Evolutionary conservation across 2,113 vertebrate species (phyloP).

Genomic region (Leuciscus idus): DNA sequence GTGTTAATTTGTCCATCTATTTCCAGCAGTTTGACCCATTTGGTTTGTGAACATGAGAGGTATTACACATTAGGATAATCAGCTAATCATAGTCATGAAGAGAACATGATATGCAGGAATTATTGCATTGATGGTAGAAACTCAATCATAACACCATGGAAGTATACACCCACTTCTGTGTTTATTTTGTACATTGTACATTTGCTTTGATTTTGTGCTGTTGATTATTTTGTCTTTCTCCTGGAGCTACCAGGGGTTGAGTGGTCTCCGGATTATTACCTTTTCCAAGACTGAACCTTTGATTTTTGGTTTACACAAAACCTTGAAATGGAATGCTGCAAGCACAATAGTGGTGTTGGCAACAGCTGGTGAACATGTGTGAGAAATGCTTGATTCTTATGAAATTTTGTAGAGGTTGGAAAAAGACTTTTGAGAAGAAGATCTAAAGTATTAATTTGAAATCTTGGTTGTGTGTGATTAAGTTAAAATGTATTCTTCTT

Average conservation of each 20-base stretch:
- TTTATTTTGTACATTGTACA: no score
- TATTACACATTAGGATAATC: not conserved
- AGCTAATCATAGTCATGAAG: not conserved
- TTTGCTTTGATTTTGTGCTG: no score
- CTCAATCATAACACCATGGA: not conserved
- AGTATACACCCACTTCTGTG: not conserved
- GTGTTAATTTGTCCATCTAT: not conserved
- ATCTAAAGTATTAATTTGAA: not conserved
- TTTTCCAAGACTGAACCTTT: not conserved
- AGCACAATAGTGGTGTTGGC: not conserved
- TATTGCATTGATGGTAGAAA: not conserved
- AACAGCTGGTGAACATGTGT: slow-evolving; percentile 1
- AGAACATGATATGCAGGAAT: not conserved
- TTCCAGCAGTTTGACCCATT: not conserved
- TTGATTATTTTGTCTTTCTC: no score
- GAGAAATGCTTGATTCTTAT: not conserved
- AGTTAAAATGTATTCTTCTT: not conserved
- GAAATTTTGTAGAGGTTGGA: not conserved
- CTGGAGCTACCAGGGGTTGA: not conserved
- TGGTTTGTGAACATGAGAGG: not conserved
- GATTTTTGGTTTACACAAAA: not conserved
- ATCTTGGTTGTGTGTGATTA: not conserved
- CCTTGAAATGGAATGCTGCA: not conserved
- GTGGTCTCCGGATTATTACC: not conserved
- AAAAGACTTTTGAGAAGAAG: not conserved